phyloP scores from a whole-genome alignment of 2,113 vertebrate species.

The Brienomyrus longianalis region DNA sequence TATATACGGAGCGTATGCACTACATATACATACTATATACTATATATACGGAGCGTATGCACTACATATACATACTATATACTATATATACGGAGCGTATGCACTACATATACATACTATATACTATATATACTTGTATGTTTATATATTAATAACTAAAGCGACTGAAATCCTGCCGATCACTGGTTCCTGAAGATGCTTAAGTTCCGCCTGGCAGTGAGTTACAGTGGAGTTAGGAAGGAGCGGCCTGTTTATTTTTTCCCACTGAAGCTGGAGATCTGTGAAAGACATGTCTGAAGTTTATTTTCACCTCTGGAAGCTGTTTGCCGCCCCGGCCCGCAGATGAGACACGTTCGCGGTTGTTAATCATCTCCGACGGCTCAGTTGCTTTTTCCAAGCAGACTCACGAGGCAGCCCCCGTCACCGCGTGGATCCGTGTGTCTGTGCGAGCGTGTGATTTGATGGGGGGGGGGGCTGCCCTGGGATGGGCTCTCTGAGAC shows the following conservation, averaged over 20 bases:
- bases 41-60: too few relatives aligned
- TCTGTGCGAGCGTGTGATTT: neutral
- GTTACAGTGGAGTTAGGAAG: neutral
- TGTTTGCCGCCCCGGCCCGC: neutral
- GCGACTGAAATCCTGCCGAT: neutral
- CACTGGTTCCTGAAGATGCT: neutral
- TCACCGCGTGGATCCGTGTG: neutral
- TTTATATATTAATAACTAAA: neutral
- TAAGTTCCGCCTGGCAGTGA: neutral
- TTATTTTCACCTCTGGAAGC: neutral
- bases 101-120: too few relatives aligned
- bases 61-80: too few relatives aligned
- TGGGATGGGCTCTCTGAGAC: slow-evolving; percentile 22
- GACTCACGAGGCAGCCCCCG: neutral
- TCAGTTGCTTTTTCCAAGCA: neutral
- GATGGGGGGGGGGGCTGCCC: neutral
- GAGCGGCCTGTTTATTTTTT: neutral
- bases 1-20: too few relatives aligned
- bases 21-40: too few relatives aligned
- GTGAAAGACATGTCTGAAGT: neutral
- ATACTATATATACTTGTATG: neutral
- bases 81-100: too few relatives aligned
- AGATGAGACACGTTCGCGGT: neutral
- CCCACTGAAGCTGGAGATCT: neutral
- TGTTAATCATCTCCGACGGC: neutral